phyloP scores from a whole-genome alignment of 2,888 invertebrate species.

The Heliconius aoede region DNA sequence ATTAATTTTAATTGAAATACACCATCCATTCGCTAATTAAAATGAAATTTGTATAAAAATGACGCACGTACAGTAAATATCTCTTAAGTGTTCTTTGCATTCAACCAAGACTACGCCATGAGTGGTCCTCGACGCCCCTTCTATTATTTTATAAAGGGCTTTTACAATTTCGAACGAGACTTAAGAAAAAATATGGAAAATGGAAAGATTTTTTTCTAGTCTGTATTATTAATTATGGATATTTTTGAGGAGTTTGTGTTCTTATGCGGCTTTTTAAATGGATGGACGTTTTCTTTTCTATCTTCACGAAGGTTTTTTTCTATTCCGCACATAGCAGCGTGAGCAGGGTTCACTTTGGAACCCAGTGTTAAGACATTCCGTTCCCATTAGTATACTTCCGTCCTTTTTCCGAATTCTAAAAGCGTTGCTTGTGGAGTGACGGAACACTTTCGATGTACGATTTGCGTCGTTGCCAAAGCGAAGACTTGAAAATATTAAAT shows the following conservation, averaged over 20 bases:
- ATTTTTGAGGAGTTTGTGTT: conserved; percentile 29
- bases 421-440: background rate
- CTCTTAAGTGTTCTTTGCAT: conserved; percentile 61
- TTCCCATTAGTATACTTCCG: background rate
- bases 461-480: background rate
- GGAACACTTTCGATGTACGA: background rate
- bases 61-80: conserved; percentile 61
- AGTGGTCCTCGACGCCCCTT: conserved; percentile 59
- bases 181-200: conserved; percentile 58
- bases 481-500: background rate
- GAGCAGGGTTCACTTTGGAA: background rate
- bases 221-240: conserved; percentile 48
- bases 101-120: conserved; percentile 56
- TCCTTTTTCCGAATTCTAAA: background rate
- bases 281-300: background rate
- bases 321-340: background rate
- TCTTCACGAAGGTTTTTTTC: too few relatives aligned
- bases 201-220: conserved; percentile 50
- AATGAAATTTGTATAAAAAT: conserved; percentile 55
- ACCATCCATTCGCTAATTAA: conserved; percentile 50
- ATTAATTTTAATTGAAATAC: conserved; percentile 5
- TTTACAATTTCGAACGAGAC: conserved; percentile 60
- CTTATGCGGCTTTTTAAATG: background rate
- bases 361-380: background rate
- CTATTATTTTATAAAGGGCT: conserved; percentile 68